Evolutionary conservation across 2,888 invertebrate genomes (phyloP), one percentile per base, ranked within the genome.

Genomic region (Drosophila birchii): DNA sequence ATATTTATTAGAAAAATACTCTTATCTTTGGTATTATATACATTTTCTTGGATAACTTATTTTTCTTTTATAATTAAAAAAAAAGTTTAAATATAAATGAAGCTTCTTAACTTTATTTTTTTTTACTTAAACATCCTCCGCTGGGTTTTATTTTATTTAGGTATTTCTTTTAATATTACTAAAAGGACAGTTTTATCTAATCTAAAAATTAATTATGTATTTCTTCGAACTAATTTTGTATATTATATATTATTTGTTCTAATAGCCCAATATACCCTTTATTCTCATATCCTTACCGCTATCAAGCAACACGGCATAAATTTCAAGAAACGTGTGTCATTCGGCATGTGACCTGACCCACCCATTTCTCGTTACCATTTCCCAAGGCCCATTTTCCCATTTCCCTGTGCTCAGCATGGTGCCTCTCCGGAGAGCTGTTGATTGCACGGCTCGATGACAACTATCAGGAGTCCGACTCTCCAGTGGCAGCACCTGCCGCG

Each of bases 291-390:
- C 38, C 41, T 6, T 29, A 9, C 1, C 47, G 36, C 39, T 34
- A 20, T 12, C 26, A 20, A 34, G 68, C 55, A 83, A 86, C 86
- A 80, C 41, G 69, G 85, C 89, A 81, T 88, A 72, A 79, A 81
- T 88, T 84, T 89, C 85, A 84, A 66, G 44, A 41, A 67, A 79
- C 89, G 89, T 86, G 83, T 81, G 89, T 55, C 86, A 59, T 47
- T 73, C 47, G 55, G 58, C 88, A 84, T 83, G 81, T 80, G 83
- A 66, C 76, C 79, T 83, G 83, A 63, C 72, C 79, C 64, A 41
- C 54, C 20, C 57, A 67, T 26, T 34, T 51, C 51, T 34, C 32
- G 57, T 58, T 51, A 58, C 51, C 54, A 54, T 53, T 53, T 49
- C 54, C 53, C 62, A 29, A 45, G 18, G 34, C 8, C 59, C 34